Conservation (phyloP, 2,113 vertebrate genomes). For the Ictidomys tridecemlineatus region DNA sequence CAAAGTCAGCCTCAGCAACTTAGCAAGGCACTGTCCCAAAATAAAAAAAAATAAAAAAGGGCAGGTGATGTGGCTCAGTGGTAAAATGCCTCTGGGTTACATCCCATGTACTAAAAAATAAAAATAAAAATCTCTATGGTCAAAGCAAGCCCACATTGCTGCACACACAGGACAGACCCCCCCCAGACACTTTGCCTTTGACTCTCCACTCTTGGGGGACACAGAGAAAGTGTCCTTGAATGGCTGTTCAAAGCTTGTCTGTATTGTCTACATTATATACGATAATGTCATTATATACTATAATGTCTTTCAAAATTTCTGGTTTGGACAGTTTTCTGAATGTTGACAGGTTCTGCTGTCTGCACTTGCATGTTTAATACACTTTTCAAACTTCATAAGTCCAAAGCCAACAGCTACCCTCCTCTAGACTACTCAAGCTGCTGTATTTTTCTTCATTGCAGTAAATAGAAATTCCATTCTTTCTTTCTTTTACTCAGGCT, state of each 20-base stretch:
- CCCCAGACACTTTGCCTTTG: no score
- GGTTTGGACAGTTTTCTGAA: background rate
- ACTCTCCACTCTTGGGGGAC: background rate
- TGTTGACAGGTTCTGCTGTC: background rate
- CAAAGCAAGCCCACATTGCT: no score
- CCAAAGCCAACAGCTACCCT: background rate
- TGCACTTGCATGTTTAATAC: no score
- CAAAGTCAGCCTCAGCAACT: no score
- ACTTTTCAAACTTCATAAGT: background rate
- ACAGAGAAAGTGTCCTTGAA: background rate
- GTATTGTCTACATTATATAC: background rate
- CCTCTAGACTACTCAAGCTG: no score
- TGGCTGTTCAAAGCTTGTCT: rapidly evolving
- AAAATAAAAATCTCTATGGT: background rate
- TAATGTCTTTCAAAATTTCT: background rate
- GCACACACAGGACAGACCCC: no score
- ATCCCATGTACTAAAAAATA: no score
- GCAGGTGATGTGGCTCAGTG: no score
- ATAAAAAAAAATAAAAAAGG: no score
- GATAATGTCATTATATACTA: no score
- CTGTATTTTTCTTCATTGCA: background rate
- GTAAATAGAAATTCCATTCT: background rate
- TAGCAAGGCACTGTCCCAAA: no score
- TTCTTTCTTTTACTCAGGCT: background rate
- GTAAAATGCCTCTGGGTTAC: no score